phyloP scores from a whole-genome alignment of 2,888 invertebrate genomes.

The Pardosa pseudoannulata region DNA sequence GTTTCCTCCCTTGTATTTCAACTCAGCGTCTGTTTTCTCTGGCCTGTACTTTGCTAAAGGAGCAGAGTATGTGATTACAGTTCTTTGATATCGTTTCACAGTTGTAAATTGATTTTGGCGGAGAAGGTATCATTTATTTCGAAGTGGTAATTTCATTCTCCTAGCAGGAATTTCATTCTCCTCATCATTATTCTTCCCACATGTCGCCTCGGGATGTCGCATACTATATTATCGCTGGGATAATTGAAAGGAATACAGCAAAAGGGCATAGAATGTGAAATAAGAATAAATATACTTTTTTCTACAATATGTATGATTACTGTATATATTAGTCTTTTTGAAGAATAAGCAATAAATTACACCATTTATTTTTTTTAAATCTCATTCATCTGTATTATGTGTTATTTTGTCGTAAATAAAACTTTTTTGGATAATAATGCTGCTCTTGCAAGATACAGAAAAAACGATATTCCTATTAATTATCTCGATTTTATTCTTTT shows the following conservation, averaged over 20 bases:
- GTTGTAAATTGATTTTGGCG: slow-evolving; percentile 3
- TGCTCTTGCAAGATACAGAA: too few species aligned
- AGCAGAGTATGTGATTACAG: neutral
- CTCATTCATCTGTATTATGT: too few species aligned
- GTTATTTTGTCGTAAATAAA: too few species aligned
- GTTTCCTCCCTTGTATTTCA: neutral
- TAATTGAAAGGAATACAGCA: neutral
- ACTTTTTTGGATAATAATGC: too few species aligned
- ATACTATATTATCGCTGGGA: neutral
- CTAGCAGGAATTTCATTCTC: neutral
- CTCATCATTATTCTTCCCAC: neutral
- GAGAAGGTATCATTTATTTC: neutral
- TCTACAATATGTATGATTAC: neutral
- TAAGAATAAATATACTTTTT: neutral
- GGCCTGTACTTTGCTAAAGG: neutral
- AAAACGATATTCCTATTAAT: too few species aligned
- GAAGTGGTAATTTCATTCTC: slow-evolving; percentile 2
- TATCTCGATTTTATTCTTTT: too few species aligned
- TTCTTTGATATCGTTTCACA: slow-evolving; percentile 1
- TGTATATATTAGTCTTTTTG: too few species aligned
- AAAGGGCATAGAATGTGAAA: neutral
- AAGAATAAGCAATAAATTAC: too few species aligned
- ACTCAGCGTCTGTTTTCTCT: neutral
- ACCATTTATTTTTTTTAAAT: too few species aligned
- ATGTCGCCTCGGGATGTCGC: neutral